Base-by-base conservation (phyloP, 2,888 invertebrate species). In the Drosophila infuscata region DNA sequence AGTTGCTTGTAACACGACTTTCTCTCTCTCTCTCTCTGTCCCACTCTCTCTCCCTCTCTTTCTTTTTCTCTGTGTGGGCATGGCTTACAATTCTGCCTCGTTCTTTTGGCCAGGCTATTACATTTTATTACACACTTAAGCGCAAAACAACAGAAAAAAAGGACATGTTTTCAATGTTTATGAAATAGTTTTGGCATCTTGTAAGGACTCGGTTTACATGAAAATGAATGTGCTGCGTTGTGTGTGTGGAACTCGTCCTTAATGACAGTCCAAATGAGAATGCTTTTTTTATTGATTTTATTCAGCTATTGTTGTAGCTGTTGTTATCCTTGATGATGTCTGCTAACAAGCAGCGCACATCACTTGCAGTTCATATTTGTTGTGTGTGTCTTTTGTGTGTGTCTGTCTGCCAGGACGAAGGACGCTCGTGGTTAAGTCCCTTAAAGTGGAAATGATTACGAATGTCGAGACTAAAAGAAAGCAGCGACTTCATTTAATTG, bases 331-430 rank as follows among this genome's bases (percentile, higher is more conserved):
- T 77, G 67, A 51, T 74, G 69, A 53, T 73, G 76, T 76, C 64
- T 62, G 62, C 72, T 38, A 60, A 83, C 74, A 82, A 83, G 62
- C 68, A 63, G 59, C 53, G 69, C 71, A 81, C 70, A 77, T 86
- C 81, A 74, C 52, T 87, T 77, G 78, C 82, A 83, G 83, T 69
- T 70, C 64, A 59, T 61, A 43, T 58, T 53, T 53, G 54, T 56
- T 71, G 54, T 65, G 54, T 65, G 20, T 25, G 20, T 25, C 65
- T 69, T 62, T 62, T 76, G 68, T 78, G 68, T 78, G 32, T 49
- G 56, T 43, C 32, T 46, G 57, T 32, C 36, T 17, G 33, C 33
- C 20, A 15, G 35, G 9, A 4, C 25, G 58, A 69, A 59, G 65
- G 59, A 52, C 48, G 29, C 52, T 62, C 67, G 56, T 64, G 63